A percentile compares a stretch with the other conserved stretches of the same genome.
Evolutionary conservation across 2,888 invertebrate genomes (phyloP).

Genomic region (Vesta saturnalis): DNA sequence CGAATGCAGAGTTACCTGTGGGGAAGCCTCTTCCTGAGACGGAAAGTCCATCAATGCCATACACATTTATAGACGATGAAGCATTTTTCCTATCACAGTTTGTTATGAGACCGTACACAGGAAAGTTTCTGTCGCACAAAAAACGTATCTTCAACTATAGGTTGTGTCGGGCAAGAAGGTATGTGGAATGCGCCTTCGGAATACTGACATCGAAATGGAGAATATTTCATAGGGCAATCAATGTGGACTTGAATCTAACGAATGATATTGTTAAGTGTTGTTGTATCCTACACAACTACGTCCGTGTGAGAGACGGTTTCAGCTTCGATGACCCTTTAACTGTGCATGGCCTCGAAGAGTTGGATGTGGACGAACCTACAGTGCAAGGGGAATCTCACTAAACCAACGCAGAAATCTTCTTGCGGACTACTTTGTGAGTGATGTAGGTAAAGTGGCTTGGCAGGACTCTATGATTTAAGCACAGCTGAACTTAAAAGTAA

Average conservation of each 20-base stretch:
- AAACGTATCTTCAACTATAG: neutral
- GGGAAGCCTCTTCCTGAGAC: neutral
- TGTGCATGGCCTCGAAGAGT: neutral
- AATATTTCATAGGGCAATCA: neutral
- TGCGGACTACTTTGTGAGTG: neutral
- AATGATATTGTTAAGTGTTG: neutral
- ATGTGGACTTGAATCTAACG: neutral
- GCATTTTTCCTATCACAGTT: neutral
- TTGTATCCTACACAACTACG: neutral
- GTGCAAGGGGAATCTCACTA: neutral
- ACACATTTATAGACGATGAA: neutral
- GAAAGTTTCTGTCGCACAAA: neutral
- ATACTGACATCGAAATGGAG: neutral
- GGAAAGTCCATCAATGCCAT: neutral
- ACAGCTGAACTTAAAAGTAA: too few relatives aligned
- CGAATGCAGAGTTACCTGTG: neutral
- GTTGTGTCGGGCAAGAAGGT: neutral
- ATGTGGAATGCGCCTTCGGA: neutral
- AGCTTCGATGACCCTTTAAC: neutral
- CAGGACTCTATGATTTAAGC: too few relatives aligned
- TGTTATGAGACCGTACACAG: neutral
- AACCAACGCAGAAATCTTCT: neutral
- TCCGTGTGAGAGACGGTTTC: neutral
- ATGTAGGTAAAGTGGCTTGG: neutral
- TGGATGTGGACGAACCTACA: neutral